These are phyloP conservation scores for Drosophila meridiana DNA, from an alignment of 2,888 invertebrate genomes.

Conservation along the genomic window DNA sequence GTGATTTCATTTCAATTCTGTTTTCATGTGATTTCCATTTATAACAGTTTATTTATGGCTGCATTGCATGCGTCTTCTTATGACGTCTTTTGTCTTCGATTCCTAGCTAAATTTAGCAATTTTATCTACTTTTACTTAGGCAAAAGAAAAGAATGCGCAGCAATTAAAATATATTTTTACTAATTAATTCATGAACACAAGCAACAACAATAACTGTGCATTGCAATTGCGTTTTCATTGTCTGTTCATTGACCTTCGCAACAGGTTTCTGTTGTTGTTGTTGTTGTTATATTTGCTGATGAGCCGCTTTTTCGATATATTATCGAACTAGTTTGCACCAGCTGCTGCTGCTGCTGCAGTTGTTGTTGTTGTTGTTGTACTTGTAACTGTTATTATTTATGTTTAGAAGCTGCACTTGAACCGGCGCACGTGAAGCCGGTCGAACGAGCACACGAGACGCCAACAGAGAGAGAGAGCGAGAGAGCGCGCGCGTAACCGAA, in stretches of 20 bases:
- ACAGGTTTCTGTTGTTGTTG: constrained; percentile 57
- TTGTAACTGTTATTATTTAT: constrained; percentile 30
- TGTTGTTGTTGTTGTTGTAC: constrained; percentile 6
- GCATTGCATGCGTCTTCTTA: constrained; percentile 24
- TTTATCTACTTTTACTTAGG: background rate
- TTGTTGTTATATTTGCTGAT: constrained; percentile 19
- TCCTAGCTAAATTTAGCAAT: constrained; percentile 42
- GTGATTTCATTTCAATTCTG: constrained; percentile 32
- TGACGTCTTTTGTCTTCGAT: constrained; percentile 43
- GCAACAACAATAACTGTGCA: constrained; percentile 19
- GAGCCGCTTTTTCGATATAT: constrained; percentile 18
- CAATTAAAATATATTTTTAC: background rate
- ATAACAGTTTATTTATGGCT: constrained; percentile 61
- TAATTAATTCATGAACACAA: constrained; percentile 17
- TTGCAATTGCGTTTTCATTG: constrained; percentile 28
- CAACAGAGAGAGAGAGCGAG: background rate
- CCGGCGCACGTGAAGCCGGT: constrained; percentile 59
- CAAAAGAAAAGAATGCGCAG: background rate
- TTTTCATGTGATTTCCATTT: constrained; percentile 45
- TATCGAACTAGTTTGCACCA: constrained; percentile 40
- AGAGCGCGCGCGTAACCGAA: background rate
- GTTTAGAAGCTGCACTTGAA: constrained; percentile 53
- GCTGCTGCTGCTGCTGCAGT: constrained; percentile 4
- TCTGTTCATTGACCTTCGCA: constrained; percentile 73
- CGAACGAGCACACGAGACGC: constrained; percentile 13